phyloP scores from a whole-genome alignment of 1,140 invertebrate species.

The Drosophila kurseongensis region DNA sequence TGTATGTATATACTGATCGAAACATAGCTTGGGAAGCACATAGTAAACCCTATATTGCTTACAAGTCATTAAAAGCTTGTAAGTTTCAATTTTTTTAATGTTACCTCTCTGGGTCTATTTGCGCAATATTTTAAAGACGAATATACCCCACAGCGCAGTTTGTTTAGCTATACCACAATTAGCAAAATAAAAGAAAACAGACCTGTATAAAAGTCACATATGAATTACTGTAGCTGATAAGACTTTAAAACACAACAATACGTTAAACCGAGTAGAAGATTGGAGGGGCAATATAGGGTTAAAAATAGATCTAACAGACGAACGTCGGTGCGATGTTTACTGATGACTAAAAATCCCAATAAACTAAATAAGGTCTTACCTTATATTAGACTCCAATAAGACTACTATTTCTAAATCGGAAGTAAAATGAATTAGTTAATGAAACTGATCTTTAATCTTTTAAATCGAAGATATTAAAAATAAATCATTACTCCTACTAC shows the following conservation, averaged over 20 bases:
- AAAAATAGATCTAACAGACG: constrained; percentile 53
- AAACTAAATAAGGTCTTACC: constrained; percentile 40
- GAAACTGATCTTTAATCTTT: too few species aligned
- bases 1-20: too few species aligned
- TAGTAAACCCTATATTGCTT: too few species aligned
- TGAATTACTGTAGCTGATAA: constrained; percentile 45
- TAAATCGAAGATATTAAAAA: too few species aligned
- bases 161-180: constrained; percentile 20
- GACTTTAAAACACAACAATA: constrained; percentile 1
- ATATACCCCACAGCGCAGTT: constrained; percentile 25
- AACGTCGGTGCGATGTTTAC: constrained; percentile 38
- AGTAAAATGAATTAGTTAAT: too few species aligned
- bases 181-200: constrained; percentile 35
- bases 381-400: background rate
- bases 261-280: constrained; percentile 39
- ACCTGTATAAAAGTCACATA: constrained; percentile 55
- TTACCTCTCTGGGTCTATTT: constrained; percentile 8
- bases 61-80: too few species aligned
- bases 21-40: too few species aligned
- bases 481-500: too few species aligned
- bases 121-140: constrained; percentile 28
- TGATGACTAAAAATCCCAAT: constrained; percentile 55
- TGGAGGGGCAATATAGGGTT: constrained; percentile 4
- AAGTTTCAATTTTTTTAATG: background rate
- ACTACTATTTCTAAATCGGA: too few species aligned